Conservation (phyloP, 2,888 invertebrate genomes). For the Tetramorium bicarinatum region DNA sequence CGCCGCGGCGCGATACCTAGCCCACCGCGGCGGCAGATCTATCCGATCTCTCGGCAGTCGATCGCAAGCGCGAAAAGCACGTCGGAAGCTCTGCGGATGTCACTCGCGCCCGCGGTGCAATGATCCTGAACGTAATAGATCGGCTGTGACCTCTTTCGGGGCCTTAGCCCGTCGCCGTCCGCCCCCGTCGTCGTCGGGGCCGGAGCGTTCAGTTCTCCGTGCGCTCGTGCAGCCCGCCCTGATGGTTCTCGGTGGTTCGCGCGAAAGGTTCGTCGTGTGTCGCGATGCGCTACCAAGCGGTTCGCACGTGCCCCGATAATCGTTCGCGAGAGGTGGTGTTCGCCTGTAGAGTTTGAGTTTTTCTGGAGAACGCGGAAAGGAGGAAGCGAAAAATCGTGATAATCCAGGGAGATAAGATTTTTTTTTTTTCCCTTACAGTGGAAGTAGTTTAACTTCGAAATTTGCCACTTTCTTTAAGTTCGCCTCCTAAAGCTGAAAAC, state of each 20-base stretch:
- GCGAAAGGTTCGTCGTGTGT: slow-evolving; percentile 44
- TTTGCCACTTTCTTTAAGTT: neutral
- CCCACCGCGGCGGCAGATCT: slow-evolving; percentile 56
- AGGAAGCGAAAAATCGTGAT: neutral
- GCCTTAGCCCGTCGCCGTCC: slow-evolving; percentile 28
- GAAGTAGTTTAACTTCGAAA: neutral
- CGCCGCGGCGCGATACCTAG: slow-evolving; percentile 80
- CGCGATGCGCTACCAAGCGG: slow-evolving; percentile 41
- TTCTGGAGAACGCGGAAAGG: neutral
- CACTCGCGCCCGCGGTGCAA: slow-evolving; percentile 62
- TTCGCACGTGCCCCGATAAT: slow-evolving; percentile 43
- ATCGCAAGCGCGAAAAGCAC: slow-evolving; percentile 72
- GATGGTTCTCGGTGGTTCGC: slow-evolving; percentile 37
- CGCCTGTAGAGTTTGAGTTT: neutral
- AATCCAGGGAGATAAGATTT: slow-evolving; percentile 1
- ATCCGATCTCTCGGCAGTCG: slow-evolving; percentile 72
- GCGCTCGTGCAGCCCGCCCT: slow-evolving; percentile 12
- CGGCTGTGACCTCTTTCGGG: slow-evolving; percentile 56
- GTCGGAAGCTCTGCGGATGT: slow-evolving; percentile 68
- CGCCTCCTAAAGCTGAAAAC: neutral
- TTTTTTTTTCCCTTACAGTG: neutral
- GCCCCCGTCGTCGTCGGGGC: slow-evolving; percentile 3
- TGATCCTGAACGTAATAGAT: slow-evolving; percentile 61
- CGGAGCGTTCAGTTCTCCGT: slow-evolving; percentile 36
- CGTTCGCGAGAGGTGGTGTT: slow-evolving; percentile 13